These are phyloP conservation scores for Artemisiospiza belli DNA, from an alignment of 2,113 vertebrate genomes.

Conservation along the genomic window DNA sequence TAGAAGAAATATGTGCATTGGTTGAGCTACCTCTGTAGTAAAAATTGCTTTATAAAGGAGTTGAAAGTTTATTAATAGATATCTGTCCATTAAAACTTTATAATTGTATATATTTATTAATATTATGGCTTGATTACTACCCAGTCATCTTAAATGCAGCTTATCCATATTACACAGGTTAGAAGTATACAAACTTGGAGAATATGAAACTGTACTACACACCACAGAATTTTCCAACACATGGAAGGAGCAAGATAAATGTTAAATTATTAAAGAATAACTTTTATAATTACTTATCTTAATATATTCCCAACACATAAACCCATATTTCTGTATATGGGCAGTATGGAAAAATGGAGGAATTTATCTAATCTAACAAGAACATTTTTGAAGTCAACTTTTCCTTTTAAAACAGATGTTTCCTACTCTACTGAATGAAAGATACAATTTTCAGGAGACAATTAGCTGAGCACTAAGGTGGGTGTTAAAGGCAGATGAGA, in stretches of 20 bases:
- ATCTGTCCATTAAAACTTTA: neutral
- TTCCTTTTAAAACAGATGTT: neutral
- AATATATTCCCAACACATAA: neutral
- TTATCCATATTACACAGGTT: neutral
- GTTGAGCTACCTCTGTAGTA: neutral
- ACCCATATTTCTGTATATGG: neutral
- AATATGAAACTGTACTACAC: neutral
- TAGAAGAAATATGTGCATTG: neutral
- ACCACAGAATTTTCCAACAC: neutral
- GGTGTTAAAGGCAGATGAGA: neutral
- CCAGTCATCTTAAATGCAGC: neutral
- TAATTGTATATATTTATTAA: neutral
- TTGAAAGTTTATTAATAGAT: constrained; percentile 8
- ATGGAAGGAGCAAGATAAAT: neutral
- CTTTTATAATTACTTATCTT: neutral
- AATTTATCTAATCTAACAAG: neutral
- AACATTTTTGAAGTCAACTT: neutral
- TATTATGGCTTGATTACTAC: neutral
- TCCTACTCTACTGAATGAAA: neutral
- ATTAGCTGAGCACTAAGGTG: neutral
- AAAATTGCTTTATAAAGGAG: neutral
- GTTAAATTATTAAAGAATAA: neutral
- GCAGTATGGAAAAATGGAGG: neutral
- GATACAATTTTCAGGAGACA: neutral
- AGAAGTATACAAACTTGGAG: neutral